Percentiles rank a stretch among this genome's conserved stretches.
phyloP scores from a whole-genome alignment of 2,888 invertebrate species.

The Tolmerus cingulatus region DNA sequence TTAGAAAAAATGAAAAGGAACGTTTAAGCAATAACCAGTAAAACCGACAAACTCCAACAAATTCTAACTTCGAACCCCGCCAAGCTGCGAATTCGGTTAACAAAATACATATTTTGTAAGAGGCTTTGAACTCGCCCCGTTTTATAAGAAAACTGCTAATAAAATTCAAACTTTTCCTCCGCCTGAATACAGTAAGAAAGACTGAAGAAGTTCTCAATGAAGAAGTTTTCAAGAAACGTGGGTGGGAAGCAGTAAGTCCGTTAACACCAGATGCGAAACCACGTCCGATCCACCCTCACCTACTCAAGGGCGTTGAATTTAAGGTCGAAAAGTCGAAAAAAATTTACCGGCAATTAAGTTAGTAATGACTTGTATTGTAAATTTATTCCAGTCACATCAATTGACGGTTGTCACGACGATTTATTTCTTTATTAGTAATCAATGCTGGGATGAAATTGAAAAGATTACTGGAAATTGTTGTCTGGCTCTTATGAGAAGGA shows the following conservation, averaged over 20 bases:
- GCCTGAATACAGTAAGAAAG: background rate
- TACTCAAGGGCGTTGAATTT: background rate
- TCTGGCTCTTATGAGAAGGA: background rate
- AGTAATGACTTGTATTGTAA: background rate
- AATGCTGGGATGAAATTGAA: background rate
- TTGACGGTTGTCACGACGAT: background rate
- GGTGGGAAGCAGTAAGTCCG: background rate
- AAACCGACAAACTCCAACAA: background rate
- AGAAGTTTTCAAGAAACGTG: background rate
- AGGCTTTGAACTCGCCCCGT: background rate
- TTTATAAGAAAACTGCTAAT: background rate
- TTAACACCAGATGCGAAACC: background rate
- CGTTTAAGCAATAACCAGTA: background rate
- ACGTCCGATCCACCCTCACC: background rate
- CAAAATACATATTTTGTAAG: background rate
- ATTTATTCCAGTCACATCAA: background rate
- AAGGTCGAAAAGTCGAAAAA: background rate
- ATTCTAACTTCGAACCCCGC: background rate
- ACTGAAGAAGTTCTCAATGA: background rate
- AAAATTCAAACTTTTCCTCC: conserved; percentile 1
- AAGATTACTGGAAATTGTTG: background rate
- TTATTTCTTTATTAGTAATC: background rate
- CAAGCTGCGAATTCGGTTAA: background rate
- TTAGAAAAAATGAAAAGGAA: background rate
- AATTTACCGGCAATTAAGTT: background rate